A percentile compares a stretch with the other conserved stretches of the same genome.
These are phyloP conservation scores for Rhingia rostrata DNA, from an alignment of 2,888 invertebrate genomes.

Conservation along the genomic window DNA sequence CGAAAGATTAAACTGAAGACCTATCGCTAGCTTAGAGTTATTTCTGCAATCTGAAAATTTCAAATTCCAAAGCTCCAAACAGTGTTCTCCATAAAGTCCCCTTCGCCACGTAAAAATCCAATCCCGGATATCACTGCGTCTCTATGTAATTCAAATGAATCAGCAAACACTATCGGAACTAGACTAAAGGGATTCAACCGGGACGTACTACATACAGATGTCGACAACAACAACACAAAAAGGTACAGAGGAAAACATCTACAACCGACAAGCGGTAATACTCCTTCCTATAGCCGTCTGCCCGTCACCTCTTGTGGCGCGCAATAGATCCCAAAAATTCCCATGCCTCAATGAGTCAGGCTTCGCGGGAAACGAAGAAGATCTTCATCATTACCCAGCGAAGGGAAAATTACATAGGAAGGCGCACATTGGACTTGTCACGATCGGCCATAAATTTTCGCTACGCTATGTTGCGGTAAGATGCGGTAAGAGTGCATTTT, in stretches of 20 bases:
- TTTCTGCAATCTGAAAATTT: no score
- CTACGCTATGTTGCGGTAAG: slow-evolving; percentile 57
- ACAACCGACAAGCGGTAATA: neutral
- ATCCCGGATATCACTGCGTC: slow-evolving; percentile 7
- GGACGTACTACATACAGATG: slow-evolving; percentile 22
- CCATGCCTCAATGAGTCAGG: slow-evolving; percentile 67
- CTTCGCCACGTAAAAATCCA: neutral
- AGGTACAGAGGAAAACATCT: neutral
- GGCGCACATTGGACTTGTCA: slow-evolving; percentile 76
- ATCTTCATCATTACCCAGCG: slow-evolving; percentile 73
- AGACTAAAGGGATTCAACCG: slow-evolving; percentile 44
- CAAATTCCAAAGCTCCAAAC: neutral
- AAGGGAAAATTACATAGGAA: slow-evolving; percentile 77
- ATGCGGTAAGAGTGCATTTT: slow-evolving; percentile 52
- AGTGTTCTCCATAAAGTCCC: slow-evolving; percentile 1
- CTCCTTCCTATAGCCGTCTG: slow-evolving; percentile 7
- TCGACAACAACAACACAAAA: slow-evolving; percentile 27
- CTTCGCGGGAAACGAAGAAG: slow-evolving; percentile 65
- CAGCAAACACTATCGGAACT: slow-evolving; percentile 30
- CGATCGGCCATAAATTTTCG: slow-evolving; percentile 76
- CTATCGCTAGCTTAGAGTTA: no score
- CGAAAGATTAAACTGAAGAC: no score
- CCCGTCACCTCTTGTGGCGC: slow-evolving; percentile 32
- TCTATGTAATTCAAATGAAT: slow-evolving; percentile 37
- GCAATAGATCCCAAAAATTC: slow-evolving; percentile 69